These are phyloP conservation scores for Pipistrellus pipistrellus DNA, from an alignment of 2,797 vertebrate genomes.

Conservation along the genomic window DNA sequence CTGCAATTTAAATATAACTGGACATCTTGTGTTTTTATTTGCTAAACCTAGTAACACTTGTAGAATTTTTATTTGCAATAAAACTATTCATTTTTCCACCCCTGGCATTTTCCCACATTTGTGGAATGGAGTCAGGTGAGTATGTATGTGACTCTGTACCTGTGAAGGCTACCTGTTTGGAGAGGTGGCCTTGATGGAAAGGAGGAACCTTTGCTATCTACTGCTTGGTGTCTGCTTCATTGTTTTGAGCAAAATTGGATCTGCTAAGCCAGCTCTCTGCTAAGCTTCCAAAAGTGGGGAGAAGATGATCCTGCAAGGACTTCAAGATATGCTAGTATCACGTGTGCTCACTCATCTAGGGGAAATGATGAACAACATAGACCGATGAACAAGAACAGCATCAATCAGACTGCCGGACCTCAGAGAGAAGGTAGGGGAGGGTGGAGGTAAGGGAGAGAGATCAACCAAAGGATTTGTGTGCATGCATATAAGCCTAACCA, in stretches of 20 bases:
- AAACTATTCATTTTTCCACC: background rate
- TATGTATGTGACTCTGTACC: background rate
- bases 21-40: constrained; percentile 22
- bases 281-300: background rate
- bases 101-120: background rate
- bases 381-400: no score
- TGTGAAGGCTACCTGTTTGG: background rate
- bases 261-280: background rate
- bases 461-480: no score
- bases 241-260: background rate
- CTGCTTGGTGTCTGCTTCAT: background rate
- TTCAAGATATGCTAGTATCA: background rate
- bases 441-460: no score
- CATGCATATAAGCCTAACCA: no score
- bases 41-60: background rate
- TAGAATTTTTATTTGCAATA: background rate
- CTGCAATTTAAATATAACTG: background rate
- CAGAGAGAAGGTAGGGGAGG: no score
- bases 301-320: background rate
- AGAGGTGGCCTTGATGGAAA: background rate
- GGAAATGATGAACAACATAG: no score
- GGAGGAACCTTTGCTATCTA: background rate
- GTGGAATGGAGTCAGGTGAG: accelerated
- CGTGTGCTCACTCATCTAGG: no score
- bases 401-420: no score